Percentiles rank a stretch among this genome's conserved stretches.
Evolutionary conservation across 2,113 vertebrate genomes (phyloP).

Genomic region (Chaetura pelagica): DNA sequence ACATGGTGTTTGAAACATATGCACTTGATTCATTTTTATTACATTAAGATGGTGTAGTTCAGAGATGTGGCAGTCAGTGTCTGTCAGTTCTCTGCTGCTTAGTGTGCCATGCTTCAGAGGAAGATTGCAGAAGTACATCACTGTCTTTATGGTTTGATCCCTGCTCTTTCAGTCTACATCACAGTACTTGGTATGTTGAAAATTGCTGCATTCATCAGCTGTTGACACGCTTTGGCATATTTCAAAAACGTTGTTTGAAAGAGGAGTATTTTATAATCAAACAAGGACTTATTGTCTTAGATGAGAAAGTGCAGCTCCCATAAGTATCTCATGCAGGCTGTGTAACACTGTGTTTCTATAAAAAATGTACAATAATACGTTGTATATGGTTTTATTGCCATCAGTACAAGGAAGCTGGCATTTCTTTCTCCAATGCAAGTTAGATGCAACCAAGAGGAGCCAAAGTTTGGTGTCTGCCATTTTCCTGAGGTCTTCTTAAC

Average conservation of each 20-base stretch:
- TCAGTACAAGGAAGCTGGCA: neutral
- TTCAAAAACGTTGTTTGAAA: neutral
- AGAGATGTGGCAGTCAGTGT: neutral
- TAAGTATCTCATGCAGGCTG: neutral
- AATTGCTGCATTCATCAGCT: neutral
- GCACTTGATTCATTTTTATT: neutral
- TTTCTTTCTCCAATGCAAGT: conserved; percentile 6
- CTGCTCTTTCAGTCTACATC: neutral
- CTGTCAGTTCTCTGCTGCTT: neutral
- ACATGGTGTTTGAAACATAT: neutral
- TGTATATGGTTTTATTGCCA: neutral
- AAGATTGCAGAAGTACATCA: neutral
- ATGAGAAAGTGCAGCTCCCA: neutral
- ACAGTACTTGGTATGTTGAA: neutral
- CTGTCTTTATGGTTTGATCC: neutral
- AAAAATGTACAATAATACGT: neutral
- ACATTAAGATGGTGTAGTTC: neutral
- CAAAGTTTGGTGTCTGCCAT: neutral
- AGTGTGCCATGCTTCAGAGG: neutral
- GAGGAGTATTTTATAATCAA: neutral
- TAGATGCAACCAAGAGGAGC: neutral
- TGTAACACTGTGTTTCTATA: neutral
- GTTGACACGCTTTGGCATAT: neutral
- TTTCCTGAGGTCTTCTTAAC: neutral
- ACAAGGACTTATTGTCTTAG: neutral